phyloP scores from a whole-genome alignment of 2,797 vertebrate species.

The Neosilurus mollespiculum region DNA sequence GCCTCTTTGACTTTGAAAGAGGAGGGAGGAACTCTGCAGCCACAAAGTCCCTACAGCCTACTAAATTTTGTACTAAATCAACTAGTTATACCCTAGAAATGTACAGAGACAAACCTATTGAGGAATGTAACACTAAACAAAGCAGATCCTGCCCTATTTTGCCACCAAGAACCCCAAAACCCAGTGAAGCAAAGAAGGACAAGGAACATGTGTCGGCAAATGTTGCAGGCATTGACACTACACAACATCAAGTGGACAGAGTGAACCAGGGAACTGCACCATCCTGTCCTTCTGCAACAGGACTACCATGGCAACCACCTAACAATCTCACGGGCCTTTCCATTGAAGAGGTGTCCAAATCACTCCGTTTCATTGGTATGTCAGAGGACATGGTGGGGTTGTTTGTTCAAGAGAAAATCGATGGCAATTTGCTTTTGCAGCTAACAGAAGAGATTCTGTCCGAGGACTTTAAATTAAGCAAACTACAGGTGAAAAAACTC shows the following conservation, averaged over 20 bases:
- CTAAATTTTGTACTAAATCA: conserved; percentile 83
- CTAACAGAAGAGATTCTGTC: conserved; percentile 95
- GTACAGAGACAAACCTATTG: conserved; percentile 79
- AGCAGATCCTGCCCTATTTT: conserved; percentile 91
- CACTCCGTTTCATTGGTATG: conserved; percentile 91
- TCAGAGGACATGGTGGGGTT: conserved; percentile 87
- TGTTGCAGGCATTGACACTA: conserved; percentile 61
- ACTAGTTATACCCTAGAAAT: conserved; percentile 88
- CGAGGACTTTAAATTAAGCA: conserved; percentile 96
- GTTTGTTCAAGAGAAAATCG: conserved; percentile 93
- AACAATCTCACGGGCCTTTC: conserved; percentile 87
- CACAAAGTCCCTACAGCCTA: conserved; percentile 63
- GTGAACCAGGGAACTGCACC: conserved; percentile 72
- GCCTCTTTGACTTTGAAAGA: conserved; percentile 79
- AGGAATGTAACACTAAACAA: conserved; percentile 79
- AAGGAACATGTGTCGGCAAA: conserved; percentile 58
- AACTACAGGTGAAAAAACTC: conserved; percentile 97
- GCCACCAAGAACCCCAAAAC: conserved; percentile 87
- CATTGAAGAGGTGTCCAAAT: conserved; percentile 92
- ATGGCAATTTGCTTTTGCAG: conserved; percentile 93
- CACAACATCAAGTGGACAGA: conserved; percentile 71
- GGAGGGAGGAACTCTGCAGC: conserved; percentile 64
- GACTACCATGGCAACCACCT: conserved; percentile 60
- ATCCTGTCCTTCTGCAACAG: conserved; percentile 69
- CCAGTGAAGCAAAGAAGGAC: conserved; percentile 68